Conservation (phyloP, 2,888 invertebrate genomes). For the Mesopsocus fuscifrons region DNA sequence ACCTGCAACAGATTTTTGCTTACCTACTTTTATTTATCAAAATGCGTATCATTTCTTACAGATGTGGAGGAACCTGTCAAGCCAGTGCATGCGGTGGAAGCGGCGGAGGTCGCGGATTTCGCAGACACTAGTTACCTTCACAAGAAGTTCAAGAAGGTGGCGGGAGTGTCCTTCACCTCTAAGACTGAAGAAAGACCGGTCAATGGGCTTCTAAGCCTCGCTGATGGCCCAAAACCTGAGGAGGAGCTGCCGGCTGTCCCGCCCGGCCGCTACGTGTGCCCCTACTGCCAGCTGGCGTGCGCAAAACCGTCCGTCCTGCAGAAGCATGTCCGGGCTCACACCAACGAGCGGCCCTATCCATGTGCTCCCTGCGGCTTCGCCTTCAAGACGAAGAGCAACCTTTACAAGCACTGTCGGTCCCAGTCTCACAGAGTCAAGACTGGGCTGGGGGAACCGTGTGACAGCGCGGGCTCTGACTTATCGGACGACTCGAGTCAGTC, state of each 20-base stretch:
- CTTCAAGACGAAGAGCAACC: constrained; percentile 84
- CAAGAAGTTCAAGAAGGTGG: constrained; percentile 85
- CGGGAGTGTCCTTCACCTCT: constrained; percentile 23
- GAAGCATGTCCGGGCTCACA: constrained; percentile 86
- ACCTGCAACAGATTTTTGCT: too few relatives aligned
- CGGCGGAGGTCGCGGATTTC: too few relatives aligned
- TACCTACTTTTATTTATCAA: too few relatives aligned
- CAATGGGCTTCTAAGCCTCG: not conserved
- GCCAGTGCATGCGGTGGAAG: too few relatives aligned
- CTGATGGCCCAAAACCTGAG: not conserved
- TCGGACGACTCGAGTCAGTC: constrained; percentile 25
- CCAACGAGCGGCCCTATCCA: constrained; percentile 81
- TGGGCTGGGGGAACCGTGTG: constrained; percentile 23
- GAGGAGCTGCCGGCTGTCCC: constrained; percentile 1
- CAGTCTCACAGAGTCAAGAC: constrained; percentile 25
- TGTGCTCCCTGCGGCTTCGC: constrained; percentile 78
- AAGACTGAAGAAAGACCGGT: constrained; percentile 1
- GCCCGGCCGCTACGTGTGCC: constrained; percentile 51
- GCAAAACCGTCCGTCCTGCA: constrained; percentile 85
- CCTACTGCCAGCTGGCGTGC: constrained; percentile 73
- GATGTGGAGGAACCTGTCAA: too few relatives aligned
- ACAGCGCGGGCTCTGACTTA: constrained; percentile 20
- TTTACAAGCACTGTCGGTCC: constrained; percentile 72
- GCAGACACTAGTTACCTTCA: constrained; percentile 54
- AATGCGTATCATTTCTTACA: too few relatives aligned